These are phyloP conservation scores for Hypanus sabinus DNA, from an alignment of 2,113 vertebrate species.

Conservation along the genomic window DNA sequence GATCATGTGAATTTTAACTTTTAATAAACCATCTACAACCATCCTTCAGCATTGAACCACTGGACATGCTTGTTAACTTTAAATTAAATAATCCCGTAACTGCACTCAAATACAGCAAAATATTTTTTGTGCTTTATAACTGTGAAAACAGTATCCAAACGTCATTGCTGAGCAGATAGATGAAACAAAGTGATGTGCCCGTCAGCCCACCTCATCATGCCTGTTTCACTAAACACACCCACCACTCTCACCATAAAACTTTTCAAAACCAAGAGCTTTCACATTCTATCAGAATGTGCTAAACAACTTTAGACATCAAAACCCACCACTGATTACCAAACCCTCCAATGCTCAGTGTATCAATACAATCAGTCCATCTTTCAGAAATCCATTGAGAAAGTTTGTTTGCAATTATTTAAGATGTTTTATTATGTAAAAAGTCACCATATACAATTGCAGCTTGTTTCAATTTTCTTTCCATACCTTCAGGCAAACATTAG, in stretches of 20 bases:
- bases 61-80: neutral
- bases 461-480: neutral
- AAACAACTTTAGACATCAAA: no score
- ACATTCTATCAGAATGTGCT: no score
- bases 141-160: neutral
- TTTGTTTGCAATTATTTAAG: neutral
- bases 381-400: neutral
- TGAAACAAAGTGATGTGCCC: neutral
- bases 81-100: neutral
- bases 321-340: neutral
- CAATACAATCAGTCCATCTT: neutral
- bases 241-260: no score
- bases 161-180: neutral
- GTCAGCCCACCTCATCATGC: neutral
- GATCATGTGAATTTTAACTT: neutral
- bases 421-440: neutral
- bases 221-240: neutral
- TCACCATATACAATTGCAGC: neutral
- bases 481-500: slow-evolving; percentile 83
- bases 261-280: no score
- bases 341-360: neutral
- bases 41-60: neutral
- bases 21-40: neutral
- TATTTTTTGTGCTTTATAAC: neutral
- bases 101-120: neutral